Evolutionary conservation across 2,888 invertebrate species (phyloP).

Genomic region (Esperia sulphurella): DNA sequence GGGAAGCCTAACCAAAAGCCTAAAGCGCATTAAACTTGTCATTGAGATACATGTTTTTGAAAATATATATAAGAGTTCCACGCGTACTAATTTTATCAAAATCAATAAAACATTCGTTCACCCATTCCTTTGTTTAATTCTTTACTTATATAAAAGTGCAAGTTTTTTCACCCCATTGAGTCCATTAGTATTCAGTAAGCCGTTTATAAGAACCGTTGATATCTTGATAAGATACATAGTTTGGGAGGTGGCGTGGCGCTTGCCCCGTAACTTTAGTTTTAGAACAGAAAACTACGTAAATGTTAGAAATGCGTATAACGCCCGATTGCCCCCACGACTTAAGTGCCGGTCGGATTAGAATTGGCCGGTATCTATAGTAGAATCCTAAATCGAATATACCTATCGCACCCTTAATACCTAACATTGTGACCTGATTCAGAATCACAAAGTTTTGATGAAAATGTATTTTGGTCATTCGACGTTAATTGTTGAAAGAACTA

Average conservation of each 20-base stretch:
- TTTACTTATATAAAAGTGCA: background rate
- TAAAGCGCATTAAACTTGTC: no score
- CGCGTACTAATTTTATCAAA: background rate
- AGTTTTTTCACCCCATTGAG: conserved; percentile 11
- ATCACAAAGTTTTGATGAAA: no score
- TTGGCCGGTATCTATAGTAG: conserved; percentile 52
- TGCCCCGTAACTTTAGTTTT: conserved; percentile 43
- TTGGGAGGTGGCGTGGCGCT: conserved; percentile 1
- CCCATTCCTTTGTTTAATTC: background rate
- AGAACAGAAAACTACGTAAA: conserved; percentile 61
- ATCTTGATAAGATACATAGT: conserved; percentile 29
- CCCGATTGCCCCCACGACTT: conserved; percentile 72
- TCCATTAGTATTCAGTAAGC: conserved; percentile 19
- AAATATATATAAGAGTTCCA: background rate
- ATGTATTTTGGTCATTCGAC: no score
- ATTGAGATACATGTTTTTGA: no score
- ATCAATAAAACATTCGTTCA: background rate
- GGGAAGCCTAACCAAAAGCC: no score
- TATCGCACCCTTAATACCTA: no score
- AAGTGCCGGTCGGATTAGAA: conserved; percentile 72
- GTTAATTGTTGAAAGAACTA: no score
- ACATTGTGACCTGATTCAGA: no score
- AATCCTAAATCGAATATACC: conserved; percentile 1
- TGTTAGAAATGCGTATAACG: conserved; percentile 60
- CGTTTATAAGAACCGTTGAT: conserved; percentile 15